These are phyloP conservation scores for Meandrusa payeni DNA, from an alignment of 2,888 invertebrate species.

Conservation along the genomic window DNA sequence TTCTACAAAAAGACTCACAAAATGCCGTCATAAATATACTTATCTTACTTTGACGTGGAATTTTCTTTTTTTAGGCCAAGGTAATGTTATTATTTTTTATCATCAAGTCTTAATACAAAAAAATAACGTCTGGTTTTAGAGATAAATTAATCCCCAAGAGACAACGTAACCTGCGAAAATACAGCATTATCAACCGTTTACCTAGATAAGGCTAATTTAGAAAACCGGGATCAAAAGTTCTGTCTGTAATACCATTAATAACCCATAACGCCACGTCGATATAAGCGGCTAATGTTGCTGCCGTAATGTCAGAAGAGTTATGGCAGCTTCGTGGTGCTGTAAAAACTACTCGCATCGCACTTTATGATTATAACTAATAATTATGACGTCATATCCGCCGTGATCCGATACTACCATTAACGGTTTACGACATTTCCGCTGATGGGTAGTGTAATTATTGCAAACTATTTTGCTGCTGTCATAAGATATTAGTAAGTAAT, in stretches of 20 bases:
- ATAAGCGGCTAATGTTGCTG: slow-evolving; percentile 26
- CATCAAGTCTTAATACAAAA: no score
- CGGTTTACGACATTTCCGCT: slow-evolving; percentile 9
- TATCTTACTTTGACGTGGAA: no score
- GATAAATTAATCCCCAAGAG: no score
- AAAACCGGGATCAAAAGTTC: neutral
- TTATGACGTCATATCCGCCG: slow-evolving; percentile 43
- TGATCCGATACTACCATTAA: slow-evolving; percentile 26
- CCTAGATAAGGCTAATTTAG: no score
- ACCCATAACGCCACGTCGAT: slow-evolving; percentile 2
- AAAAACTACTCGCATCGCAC: slow-evolving; percentile 53
- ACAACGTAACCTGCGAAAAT: no score
- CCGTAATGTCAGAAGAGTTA: slow-evolving; percentile 34
- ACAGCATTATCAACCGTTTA: no score
- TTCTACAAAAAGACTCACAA: no score
- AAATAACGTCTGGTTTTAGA: no score
- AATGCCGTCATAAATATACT: no score
- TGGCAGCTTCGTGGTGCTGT: slow-evolving; percentile 47
- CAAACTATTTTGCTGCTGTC: neutral
- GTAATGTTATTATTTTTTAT: no score
- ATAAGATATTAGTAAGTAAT: neutral
- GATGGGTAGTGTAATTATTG: slow-evolving; percentile 12
- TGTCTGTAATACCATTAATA: slow-evolving; percentile 15
- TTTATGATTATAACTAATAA: slow-evolving; percentile 56
- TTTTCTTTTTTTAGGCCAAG: no score